These are phyloP conservation scores for Pteria penguin DNA, from an alignment of 2,888 invertebrate species.

Conservation along the genomic window DNA sequence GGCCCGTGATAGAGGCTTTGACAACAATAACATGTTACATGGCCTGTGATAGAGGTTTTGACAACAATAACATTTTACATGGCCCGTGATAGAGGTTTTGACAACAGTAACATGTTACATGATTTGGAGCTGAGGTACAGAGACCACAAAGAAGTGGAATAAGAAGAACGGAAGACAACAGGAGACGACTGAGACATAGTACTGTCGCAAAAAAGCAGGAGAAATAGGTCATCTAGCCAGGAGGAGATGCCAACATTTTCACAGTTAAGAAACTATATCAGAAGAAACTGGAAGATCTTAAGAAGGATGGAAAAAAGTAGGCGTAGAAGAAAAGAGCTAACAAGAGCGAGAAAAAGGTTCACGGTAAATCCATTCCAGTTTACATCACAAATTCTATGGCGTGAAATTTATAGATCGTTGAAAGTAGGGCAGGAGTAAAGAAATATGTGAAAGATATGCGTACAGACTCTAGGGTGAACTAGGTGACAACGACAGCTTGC, in stretches of 20 bases:
- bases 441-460: too few relatives aligned
- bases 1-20: too few relatives aligned
- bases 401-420: neutral
- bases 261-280: neutral
- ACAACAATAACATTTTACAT: too few relatives aligned
- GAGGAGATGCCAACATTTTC: constrained; percentile 9
- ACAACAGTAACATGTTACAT: too few relatives aligned
- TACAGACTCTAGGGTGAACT: too few relatives aligned
- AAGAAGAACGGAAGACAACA: neutral
- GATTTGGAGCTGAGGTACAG: constrained; percentile 11
- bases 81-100: too few relatives aligned
- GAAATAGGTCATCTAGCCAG: neutral
- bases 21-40: too few relatives aligned
- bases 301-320: constrained; percentile 20
- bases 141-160: neutral
- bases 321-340: constrained; percentile 20
- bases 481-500: too few relatives aligned
- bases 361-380: constrained; percentile 12
- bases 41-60: too few relatives aligned
- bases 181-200: constrained; percentile 14
- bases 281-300: neutral
- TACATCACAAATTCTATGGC: constrained; percentile 3
- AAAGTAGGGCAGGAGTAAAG: too few relatives aligned
- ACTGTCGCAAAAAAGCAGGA: neutral
- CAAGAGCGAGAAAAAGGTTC: constrained; percentile 3